Conservation (phyloP, 2,888 invertebrate species). For the Drosophila meridionalis region DNA sequence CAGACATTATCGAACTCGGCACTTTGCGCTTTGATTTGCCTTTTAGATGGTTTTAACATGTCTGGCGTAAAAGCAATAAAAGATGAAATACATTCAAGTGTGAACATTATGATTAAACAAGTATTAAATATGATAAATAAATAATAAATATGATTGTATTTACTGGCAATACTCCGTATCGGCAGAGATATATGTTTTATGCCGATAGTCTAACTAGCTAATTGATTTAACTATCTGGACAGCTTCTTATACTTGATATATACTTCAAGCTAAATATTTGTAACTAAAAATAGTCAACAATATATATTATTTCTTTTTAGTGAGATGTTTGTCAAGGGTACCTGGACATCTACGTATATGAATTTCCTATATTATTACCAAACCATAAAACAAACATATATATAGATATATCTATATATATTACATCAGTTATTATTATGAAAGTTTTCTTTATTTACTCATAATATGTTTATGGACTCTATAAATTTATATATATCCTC, state of each 20-base stretch:
- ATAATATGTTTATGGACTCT: constrained; percentile 18
- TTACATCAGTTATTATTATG: background rate
- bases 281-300: too few species aligned
- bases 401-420: too few species aligned
- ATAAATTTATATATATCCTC: constrained; percentile 32
- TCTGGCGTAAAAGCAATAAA: background rate
- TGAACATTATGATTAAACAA: background rate
- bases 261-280: background rate
- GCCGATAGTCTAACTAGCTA: background rate
- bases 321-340: too few species aligned
- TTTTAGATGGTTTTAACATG: background rate
- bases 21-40: background rate
- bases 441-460: constrained; percentile 36
- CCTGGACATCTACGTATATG: too few species aligned
- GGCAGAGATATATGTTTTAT: background rate
- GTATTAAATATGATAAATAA: background rate
- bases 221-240: background rate
- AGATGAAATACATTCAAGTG: background rate
- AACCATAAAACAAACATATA: background rate
- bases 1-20: background rate
- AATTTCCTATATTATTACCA: too few species aligned
- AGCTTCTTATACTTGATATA: background rate
- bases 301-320: too few species aligned
- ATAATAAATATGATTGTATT: background rate
- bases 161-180: background rate